These are phyloP conservation scores for Nasonovia ribisnigri DNA, from an alignment of 2,888 invertebrate species.

Conservation along the genomic window DNA sequence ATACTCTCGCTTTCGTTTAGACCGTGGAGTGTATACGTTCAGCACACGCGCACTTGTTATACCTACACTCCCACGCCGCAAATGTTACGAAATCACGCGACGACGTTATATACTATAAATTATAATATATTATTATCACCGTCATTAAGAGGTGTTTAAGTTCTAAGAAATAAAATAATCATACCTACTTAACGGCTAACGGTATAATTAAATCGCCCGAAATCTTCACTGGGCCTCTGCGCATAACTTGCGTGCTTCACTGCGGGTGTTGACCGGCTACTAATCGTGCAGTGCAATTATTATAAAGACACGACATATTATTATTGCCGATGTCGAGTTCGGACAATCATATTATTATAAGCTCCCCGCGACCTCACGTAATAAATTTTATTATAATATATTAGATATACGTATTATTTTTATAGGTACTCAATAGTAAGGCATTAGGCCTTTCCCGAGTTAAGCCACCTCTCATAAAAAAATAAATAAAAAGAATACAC, in stretches of 20 bases:
- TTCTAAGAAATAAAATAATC: neutral
- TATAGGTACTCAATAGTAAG: neutral
- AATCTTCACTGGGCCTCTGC: neutral
- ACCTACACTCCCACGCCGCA: neutral
- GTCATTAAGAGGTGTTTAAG: neutral
- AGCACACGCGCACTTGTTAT: neutral
- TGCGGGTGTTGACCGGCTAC: neutral
- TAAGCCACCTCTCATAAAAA: neutral
- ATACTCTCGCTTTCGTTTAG: neutral
- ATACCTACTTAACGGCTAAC: neutral
- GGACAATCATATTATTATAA: neutral
- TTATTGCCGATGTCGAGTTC: neutral
- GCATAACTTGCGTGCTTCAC: neutral
- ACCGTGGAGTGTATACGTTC: neutral
- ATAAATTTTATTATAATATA: neutral
- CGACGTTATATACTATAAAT: neutral
- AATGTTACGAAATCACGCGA: neutral
- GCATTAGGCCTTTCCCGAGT: neutral
- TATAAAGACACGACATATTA: neutral
- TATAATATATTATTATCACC: neutral
- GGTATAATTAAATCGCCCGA: neutral
- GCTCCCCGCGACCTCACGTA: neutral
- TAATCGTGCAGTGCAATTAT: neutral
- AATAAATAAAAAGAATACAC: neutral
- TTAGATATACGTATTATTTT: neutral